Conservation (phyloP, 2,888 invertebrate species). For the Rapana venosa region DNA sequence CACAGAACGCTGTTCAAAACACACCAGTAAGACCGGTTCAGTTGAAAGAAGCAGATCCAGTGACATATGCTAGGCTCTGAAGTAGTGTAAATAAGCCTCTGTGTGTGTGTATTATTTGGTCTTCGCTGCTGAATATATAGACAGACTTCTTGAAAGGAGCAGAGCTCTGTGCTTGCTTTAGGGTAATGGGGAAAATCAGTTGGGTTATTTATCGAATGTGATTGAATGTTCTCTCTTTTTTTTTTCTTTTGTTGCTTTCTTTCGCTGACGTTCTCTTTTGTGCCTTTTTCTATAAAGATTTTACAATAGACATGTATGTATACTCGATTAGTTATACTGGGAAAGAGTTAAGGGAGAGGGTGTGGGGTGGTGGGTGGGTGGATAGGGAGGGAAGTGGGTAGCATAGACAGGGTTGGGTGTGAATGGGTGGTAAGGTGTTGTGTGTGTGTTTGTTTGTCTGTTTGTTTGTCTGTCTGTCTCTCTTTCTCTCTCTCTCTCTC, state of each 20-base stretch:
- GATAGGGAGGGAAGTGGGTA: not conserved
- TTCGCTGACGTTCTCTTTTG: not conserved
- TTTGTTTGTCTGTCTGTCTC: not conserved
- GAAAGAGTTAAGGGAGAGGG: not conserved
- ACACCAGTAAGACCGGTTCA: too few relatives aligned
- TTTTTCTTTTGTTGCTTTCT: not conserved
- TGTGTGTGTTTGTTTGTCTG: conserved; percentile 2
- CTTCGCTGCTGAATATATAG: too few relatives aligned
- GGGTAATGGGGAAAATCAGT: not conserved
- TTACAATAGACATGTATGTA: not conserved
- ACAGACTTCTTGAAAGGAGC: too few relatives aligned
- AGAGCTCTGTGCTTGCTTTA: too few relatives aligned
- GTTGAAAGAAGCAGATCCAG: not conserved
- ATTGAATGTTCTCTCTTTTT: not conserved
- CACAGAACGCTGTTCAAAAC: too few relatives aligned
- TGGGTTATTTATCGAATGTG: not conserved
- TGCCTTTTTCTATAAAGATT: not conserved
- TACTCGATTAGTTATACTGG: not conserved
- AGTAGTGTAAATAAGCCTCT: too few relatives aligned
- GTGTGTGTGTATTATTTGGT: too few relatives aligned
- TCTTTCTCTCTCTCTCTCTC: conserved; percentile 30
- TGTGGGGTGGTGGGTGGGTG: not conserved
- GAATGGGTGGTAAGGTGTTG: not conserved
- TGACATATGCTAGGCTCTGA: too few relatives aligned
- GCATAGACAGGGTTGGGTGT: not conserved